Evolutionary conservation across 2,888 invertebrate genomes (phyloP).

Genomic region (Perizoma affinitatum): DNA sequence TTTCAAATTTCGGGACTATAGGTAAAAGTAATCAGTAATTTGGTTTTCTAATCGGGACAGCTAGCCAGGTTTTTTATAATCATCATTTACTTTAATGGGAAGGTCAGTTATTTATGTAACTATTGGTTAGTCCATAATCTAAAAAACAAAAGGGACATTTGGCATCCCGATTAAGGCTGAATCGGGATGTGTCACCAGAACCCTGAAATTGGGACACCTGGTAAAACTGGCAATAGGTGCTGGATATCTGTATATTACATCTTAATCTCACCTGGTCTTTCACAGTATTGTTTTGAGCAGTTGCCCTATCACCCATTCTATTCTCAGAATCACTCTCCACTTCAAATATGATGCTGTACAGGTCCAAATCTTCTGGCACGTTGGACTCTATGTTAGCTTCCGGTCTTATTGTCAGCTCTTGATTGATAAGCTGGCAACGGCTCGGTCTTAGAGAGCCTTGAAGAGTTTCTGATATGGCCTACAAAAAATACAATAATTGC

Average conservation of each 20-base stretch:
- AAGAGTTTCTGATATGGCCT: constrained; percentile 76
- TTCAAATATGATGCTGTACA: constrained; percentile 75
- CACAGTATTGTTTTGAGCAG: constrained; percentile 52
- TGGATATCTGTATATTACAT: background rate
- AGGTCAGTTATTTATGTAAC: too few species aligned
- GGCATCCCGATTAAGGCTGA: too few species aligned
- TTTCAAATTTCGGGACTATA: too few species aligned
- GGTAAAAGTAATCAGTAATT: too few species aligned
- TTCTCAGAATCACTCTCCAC: constrained; percentile 71
- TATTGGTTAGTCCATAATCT: too few species aligned
- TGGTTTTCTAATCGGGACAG: too few species aligned
- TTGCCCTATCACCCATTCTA: constrained; percentile 66
- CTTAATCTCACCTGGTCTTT: constrained; percentile 57
- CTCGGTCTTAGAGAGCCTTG: constrained; percentile 68
- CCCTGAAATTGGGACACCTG: too few species aligned
- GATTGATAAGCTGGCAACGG: constrained; percentile 71
- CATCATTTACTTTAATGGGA: too few species aligned
- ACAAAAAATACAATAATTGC: constrained; percentile 34
- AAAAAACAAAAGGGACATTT: too few species aligned
- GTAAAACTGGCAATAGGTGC: too few species aligned
- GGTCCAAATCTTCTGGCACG: constrained; percentile 74
- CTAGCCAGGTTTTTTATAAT: too few species aligned
- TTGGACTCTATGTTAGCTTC: constrained; percentile 78
- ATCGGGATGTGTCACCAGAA: too few species aligned
- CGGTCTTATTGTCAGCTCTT: constrained; percentile 72